phyloP scores from a whole-genome alignment of 2,888 invertebrate species.

The Oithona nana region DNA sequence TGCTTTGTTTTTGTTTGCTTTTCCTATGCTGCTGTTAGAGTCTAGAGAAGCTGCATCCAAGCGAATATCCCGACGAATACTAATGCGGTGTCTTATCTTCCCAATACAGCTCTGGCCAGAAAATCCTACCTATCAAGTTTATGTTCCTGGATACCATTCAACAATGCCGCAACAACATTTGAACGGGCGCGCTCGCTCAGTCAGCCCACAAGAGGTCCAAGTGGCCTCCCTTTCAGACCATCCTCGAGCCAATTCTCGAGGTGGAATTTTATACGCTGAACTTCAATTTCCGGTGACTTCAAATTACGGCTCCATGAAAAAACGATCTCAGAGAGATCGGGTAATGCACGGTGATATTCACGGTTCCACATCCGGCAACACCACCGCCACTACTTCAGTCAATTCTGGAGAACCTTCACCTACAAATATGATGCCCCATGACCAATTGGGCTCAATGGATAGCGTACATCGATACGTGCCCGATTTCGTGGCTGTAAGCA shows the following conservation, averaged over 20 bases:
- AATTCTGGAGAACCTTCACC: constrained; percentile 3
- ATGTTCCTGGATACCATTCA: constrained; percentile 11
- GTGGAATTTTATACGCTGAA: constrained; percentile 11
- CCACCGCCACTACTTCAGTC: not conserved
- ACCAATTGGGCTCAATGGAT: not conserved
- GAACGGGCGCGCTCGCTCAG: not conserved
- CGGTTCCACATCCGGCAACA: not conserved
- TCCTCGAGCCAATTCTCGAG: not conserved
- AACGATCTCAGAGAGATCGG: not conserved
- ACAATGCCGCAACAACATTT: not conserved
- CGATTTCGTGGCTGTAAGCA: not conserved
- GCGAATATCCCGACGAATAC: too few relatives aligned
- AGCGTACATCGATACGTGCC: not conserved
- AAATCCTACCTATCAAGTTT: constrained; percentile 10
- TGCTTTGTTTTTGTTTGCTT: too few relatives aligned
- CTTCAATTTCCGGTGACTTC: constrained; percentile 15
- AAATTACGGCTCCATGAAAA: constrained; percentile 13
- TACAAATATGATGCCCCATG: not conserved
- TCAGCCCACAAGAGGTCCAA: not conserved
- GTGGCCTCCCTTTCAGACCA: not conserved
- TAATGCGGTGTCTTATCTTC: too few relatives aligned
- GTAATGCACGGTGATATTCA: not conserved
- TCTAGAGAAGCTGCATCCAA: too few relatives aligned
- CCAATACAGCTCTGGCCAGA: constrained; percentile 12
- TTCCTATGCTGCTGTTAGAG: too few relatives aligned